A percentile compares a stretch with the other conserved stretches of the same genome.
These are phyloP conservation scores for Anser cygnoides DNA, from an alignment of 2,113 vertebrate genomes.

Conservation along the genomic window DNA sequence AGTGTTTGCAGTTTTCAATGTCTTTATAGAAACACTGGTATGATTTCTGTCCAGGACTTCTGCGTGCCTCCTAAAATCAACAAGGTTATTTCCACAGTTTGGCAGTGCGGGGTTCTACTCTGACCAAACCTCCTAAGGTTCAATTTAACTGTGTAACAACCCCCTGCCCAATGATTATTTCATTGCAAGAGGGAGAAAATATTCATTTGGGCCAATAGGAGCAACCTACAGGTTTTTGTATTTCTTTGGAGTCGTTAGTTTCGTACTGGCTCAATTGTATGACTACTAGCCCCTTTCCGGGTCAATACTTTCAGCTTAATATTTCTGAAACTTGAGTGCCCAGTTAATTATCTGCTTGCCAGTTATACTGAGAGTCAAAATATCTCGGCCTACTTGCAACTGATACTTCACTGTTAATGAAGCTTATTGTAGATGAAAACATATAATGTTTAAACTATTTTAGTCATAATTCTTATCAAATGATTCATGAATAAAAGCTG, in stretches of 20 bases:
- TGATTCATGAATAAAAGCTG: background rate
- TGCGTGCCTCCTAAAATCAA: background rate
- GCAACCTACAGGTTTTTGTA: background rate
- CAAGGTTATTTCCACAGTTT: background rate
- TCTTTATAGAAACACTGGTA: fast-evolving
- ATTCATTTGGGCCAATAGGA: background rate
- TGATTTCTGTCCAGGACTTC: background rate
- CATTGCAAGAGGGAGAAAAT: background rate
- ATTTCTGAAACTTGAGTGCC: fast-evolving
- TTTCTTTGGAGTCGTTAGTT: background rate
- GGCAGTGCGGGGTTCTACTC: background rate
- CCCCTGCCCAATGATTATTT: background rate
- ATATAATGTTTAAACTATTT: background rate
- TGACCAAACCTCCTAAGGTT: background rate
- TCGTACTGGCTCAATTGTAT: fast-evolving
- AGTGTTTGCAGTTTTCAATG: background rate
- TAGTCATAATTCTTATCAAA: background rate
- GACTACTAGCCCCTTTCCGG: fast-evolving
- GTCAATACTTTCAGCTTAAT: fast-evolving
- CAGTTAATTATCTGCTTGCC: background rate
- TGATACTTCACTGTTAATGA: background rate
- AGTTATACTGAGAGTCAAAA: background rate
- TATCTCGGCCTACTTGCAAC: fast-evolving
- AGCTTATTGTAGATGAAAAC: background rate
- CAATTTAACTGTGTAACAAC: background rate